Evolutionary conservation across 2,113 vertebrate genomes (phyloP).

Genomic region (Balaenoptera acutorostrata): DNA sequence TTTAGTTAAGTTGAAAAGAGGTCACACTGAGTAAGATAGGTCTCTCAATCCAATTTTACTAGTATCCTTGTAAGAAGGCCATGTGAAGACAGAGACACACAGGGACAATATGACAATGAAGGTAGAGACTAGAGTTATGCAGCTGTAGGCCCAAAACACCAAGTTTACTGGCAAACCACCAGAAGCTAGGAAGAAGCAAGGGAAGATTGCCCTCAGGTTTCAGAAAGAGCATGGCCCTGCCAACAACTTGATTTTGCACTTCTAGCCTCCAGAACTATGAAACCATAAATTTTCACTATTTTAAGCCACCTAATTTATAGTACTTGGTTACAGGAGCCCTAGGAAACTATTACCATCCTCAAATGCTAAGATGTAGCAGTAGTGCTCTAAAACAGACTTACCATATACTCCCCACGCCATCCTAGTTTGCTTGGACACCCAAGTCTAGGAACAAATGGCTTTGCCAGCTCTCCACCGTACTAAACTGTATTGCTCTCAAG

Average conservation of each 20-base stretch:
- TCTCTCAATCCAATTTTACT: background rate
- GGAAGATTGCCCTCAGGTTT: background rate
- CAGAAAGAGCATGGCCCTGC: background rate
- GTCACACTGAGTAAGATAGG: background rate
- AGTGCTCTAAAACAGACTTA: background rate
- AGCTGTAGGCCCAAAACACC: background rate
- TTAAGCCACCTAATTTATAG: background rate
- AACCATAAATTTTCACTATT: background rate
- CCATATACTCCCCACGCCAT: background rate
- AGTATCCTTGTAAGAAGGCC: background rate
- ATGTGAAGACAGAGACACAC: background rate
- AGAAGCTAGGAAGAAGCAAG: background rate
- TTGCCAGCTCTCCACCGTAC: background rate
- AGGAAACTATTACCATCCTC: background rate
- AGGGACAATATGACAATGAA: background rate
- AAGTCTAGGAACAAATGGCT: background rate
- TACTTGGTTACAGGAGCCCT: background rate
- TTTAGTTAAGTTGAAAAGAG: background rate
- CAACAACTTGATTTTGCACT: background rate
- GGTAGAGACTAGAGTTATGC: background rate
- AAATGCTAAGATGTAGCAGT: background rate
- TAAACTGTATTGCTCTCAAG: background rate
- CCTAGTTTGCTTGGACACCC: background rate
- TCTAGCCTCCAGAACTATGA: background rate
- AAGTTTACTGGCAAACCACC: background rate